phyloP scores from a whole-genome alignment of 2,113 vertebrate species.

The Bolborhynchus lineola region DNA sequence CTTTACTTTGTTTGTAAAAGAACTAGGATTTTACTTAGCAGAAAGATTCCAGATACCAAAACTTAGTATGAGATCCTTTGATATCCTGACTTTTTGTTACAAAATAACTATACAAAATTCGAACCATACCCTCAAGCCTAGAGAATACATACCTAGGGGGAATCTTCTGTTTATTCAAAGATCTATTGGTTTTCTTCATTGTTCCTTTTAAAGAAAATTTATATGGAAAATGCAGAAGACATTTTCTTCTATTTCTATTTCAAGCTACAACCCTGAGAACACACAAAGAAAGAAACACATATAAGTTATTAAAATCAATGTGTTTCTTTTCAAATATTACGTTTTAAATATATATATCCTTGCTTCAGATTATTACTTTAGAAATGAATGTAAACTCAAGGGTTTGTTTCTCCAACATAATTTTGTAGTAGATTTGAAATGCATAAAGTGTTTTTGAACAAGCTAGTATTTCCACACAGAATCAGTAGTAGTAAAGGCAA shows the following conservation, averaged over 20 bases:
- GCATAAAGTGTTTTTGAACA: neutral
- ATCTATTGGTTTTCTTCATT: neutral
- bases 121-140: neutral
- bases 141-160: neutral
- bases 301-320: neutral
- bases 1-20: neutral
- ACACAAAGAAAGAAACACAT: neutral
- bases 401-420: neutral
- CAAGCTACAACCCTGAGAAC: neutral
- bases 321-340: neutral
- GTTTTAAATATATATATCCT: neutral
- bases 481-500: neutral
- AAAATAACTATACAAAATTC: neutral
- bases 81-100: neutral
- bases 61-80: neutral
- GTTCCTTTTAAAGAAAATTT: neutral
- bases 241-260: neutral
- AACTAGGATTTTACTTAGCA: neutral
- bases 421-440: neutral
- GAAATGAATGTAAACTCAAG: neutral
- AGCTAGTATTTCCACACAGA: neutral
- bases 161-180: neutral
- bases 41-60: neutral
- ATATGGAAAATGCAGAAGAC: neutral
- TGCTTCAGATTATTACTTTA: neutral